phyloP scores from a whole-genome alignment of 30 jellyfish, hydroid and myxozoan species.

The Phacellophora camtschatica region DNA sequence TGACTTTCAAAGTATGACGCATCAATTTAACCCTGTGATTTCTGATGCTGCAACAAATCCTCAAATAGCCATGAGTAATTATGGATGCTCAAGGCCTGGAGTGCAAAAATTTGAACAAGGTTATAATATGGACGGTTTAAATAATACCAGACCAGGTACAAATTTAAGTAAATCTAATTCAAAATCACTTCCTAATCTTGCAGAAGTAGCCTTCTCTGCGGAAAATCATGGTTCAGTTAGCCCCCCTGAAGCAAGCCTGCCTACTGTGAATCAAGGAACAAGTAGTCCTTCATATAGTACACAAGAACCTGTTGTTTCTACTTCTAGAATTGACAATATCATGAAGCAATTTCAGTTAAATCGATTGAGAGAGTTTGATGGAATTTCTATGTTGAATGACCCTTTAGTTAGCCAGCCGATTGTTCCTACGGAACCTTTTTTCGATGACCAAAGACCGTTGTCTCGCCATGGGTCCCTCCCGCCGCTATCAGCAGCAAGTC shows the following conservation, averaged over 20 bases:
- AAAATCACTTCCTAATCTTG: conserved; percentile 1
- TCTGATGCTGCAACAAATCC: neutral
- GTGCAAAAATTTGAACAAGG: neutral
- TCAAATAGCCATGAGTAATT: neutral
- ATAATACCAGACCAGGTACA: neutral
- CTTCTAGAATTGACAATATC: conserved; percentile 72
- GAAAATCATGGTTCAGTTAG: conserved; percentile 74
- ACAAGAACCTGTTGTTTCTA: conserved; percentile 45
- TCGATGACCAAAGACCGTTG: neutral
- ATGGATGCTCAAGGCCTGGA: neutral
- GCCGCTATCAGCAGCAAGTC: neutral
- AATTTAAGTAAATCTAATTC: neutral
- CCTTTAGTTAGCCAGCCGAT: neutral
- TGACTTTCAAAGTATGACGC: neutral
- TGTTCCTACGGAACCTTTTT: neutral
- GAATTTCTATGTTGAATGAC: neutral
- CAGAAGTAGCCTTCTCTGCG: no score
- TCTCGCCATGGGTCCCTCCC: conserved; percentile 38
- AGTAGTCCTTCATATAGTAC: neutral
- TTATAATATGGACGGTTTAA: neutral
- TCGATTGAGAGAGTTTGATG: conserved; percentile 51
- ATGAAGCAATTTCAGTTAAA: conserved; percentile 85
- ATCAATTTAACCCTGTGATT: neutral
- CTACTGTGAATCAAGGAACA: neutral
- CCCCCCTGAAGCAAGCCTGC: conserved; percentile 41